Base-by-base conservation (phyloP, 2,888 invertebrate species). In the Tetheella fluctuosa region DNA sequence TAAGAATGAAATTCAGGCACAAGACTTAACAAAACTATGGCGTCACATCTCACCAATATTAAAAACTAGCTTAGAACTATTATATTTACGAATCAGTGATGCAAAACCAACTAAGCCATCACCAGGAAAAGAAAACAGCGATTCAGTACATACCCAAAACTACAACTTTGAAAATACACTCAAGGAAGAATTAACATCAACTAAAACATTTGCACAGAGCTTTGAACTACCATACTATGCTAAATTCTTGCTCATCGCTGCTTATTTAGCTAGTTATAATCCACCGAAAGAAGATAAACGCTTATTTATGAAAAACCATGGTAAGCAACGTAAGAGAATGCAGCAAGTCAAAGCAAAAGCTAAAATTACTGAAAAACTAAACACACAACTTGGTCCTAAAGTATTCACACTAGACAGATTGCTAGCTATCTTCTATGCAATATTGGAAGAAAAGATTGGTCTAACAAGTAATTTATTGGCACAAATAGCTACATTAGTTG, bases 181-280 rank as follows among this genome's bases (percentile, higher is more conserved):
- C n/a, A 89, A 87, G 81, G 88, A 92, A 52, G 90, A 93, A 58
- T 67, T 93, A 1, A 88, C 86, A 23, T 91, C 93, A 23, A 90
- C 94, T 13, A 94, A 93, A 65, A 93, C 93, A 30, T 88, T 95
- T 71, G 95, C 95, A 0, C 95, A 95, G 67, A 95, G 95, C 58
- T 94, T 97, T 37, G 97, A 97, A 77, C 81, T 99, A 4, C 98
- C 98, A 0, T 98, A 95, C 81, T 98, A 97, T 86, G 97, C 97
- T 0, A 98, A 98, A 86, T 98, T 95, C 84, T 93, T 99, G 39
- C 90, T 99, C 3, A 97, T 99, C 28, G 97, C 98, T 8, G 97
- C 98, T 0, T 99, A 97, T 83, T 91, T 99, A 64, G 98, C 98
- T 0, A 98, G 98, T 37, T 97, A 98, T 84, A 98, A 98, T 86